Evolutionary conservation across 2,113 vertebrate genomes (phyloP).

Genomic region (Brevimyrus niger): DNA sequence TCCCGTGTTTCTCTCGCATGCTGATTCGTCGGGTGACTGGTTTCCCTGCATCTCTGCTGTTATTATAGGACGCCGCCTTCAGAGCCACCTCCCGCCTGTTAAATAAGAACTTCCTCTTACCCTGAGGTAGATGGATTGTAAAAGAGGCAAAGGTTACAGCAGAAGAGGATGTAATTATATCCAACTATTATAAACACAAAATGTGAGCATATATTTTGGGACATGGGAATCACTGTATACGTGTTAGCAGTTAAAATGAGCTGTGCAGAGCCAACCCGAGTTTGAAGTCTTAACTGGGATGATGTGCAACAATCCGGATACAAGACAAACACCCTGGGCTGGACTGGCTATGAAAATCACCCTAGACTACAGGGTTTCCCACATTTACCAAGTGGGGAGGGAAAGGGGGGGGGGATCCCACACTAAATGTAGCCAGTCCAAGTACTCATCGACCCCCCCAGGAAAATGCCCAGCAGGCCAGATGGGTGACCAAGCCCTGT

Average conservation of each 20-base stretch:
- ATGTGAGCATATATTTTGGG: neutral
- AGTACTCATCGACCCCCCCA: neutral
- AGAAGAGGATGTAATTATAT: slow-evolving; percentile 8
- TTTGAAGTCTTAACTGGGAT: neutral
- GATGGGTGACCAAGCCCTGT: neutral
- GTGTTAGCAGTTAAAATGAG: neutral
- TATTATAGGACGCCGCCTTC: neutral
- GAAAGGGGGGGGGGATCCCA: neutral
- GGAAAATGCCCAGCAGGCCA: neutral
- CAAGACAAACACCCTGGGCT: neutral
- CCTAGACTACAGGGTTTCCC: neutral
- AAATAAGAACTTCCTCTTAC: slow-evolving; percentile 1
- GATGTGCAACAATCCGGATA: neutral
- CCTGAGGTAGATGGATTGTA: neutral
- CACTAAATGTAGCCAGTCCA: neutral
- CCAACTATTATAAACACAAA: neutral
- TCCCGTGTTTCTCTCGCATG: neutral
- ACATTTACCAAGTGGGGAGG: neutral
- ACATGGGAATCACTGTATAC: neutral
- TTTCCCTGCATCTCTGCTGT: neutral
- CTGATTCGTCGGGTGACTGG: neutral
- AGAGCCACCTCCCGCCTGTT: neutral
- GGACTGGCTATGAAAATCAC: neutral
- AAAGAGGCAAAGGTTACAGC: neutral
- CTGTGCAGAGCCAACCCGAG: neutral